These are phyloP conservation scores for Myathropa florea DNA, from an alignment of 2,888 invertebrate species.

Conservation along the genomic window DNA sequence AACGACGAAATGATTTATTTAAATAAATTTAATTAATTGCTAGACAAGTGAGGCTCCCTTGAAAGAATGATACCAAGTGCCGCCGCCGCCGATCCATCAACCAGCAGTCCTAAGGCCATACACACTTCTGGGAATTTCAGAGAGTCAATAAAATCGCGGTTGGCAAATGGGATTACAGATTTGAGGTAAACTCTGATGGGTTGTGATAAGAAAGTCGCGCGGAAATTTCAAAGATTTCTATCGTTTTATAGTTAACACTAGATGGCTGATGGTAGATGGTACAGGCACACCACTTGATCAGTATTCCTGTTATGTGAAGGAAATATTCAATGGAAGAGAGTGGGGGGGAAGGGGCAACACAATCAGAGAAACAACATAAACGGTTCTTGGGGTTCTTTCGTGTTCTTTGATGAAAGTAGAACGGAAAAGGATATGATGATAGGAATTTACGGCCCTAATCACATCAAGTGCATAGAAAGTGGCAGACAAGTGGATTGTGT, in stretches of 20 bases:
- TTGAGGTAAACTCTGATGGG: constrained; percentile 4
- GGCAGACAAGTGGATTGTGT: too few relatives aligned
- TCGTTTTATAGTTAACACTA: neutral
- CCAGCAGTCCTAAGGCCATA: too few relatives aligned
- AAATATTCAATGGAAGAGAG: neutral
- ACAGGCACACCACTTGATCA: neutral
- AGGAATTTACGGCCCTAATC: neutral
- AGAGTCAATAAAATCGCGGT: constrained; percentile 23
- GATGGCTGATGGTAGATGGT: neutral
- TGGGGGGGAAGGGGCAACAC: neutral
- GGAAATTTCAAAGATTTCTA: constrained; percentile 26
- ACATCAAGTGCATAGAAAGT: too few relatives aligned
- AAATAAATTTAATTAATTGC: constrained; percentile 68
- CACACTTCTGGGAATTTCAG: constrained; percentile 33
- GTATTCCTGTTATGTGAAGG: constrained; percentile 4
- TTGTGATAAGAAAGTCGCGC: constrained; percentile 6
- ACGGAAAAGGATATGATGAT: neutral
- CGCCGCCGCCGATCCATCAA: neutral
- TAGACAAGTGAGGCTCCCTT: constrained; percentile 2
- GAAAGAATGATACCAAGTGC: constrained; percentile 5
- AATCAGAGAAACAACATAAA: neutral
- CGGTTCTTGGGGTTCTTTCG: neutral
- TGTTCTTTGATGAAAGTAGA: neutral
- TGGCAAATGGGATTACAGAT: constrained; percentile 39
- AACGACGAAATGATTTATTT: constrained; percentile 66